These are phyloP conservation scores for Haliclona indistincta DNA, from an alignment of 37 sponge, comb jelly and placozoan genomes.

Conservation along the genomic window DNA sequence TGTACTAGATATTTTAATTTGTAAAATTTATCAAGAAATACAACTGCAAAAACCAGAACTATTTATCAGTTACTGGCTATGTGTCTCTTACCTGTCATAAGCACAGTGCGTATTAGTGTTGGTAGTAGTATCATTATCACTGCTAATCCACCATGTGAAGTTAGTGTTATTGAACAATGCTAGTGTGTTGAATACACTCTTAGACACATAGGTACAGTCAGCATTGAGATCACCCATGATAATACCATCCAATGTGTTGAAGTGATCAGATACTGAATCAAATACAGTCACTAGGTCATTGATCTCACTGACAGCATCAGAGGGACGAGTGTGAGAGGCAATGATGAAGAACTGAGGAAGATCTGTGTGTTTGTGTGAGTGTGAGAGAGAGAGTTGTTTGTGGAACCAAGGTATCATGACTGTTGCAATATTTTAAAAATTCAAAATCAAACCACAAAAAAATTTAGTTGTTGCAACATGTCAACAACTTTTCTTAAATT, in stretches of 20 bases:
- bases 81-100: conserved; percentile 78
- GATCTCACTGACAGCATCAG: conserved; percentile 68
- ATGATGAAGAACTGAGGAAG: conserved; percentile 73
- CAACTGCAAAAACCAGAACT: too few relatives aligned
- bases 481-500: too few relatives aligned
- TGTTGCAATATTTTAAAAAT: too few relatives aligned
- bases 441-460: too few relatives aligned
- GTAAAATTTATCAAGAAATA: too few relatives aligned
- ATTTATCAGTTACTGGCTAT: not conserved
- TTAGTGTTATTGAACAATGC: conserved; percentile 53
- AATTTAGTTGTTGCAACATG: not conserved
- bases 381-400: too few relatives aligned
- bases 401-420: too few relatives aligned
- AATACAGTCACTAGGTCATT: conserved; percentile 69
- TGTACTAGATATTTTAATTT: too few relatives aligned
- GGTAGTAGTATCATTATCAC: conserved; percentile 72
- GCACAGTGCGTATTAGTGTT: conserved; percentile 66
- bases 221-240: conserved; percentile 96
- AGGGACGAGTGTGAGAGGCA: conserved; percentile 76
- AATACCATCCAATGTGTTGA: conserved; percentile 36
- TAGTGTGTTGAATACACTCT: conserved; percentile 26
- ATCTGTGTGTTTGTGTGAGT: too few relatives aligned
- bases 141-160: conserved; percentile 78
- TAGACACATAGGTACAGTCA: conserved; percentile 81
- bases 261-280: conserved; percentile 21